Percentiles rank a stretch among this genome's conserved stretches.
phyloP scores from a whole-genome alignment of 2,113 vertebrate species.

The Ploceus nigricollis region DNA sequence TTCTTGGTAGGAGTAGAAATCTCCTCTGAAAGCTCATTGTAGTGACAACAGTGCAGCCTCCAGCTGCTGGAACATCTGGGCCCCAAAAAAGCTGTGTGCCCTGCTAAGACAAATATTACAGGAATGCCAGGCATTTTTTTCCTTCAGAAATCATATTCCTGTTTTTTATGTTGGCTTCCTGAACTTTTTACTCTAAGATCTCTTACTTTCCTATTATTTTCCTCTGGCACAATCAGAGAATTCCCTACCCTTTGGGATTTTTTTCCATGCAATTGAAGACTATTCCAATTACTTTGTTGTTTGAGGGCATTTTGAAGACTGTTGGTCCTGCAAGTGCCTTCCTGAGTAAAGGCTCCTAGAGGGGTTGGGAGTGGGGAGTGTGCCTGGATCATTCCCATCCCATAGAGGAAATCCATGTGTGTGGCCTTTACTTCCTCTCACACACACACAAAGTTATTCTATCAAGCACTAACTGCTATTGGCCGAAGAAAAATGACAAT shows the following conservation, averaged over 20 bases:
- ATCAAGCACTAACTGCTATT: background rate
- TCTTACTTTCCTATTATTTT: background rate
- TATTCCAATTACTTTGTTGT: background rate
- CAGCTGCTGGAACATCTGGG: constrained; percentile 20
- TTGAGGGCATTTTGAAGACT: background rate
- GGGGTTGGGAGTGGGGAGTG: background rate
- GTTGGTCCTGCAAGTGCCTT: background rate
- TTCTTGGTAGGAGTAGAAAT: background rate
- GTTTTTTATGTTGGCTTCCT: background rate
- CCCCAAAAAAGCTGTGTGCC: background rate
- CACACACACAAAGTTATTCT: background rate
- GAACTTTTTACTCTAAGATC: background rate
- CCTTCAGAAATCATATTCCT: background rate
- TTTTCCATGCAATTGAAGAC: background rate
- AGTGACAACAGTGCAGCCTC: background rate
- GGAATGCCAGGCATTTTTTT: background rate
- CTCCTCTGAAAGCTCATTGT: background rate
- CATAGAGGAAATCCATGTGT: background rate
- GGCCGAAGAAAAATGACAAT: background rate
- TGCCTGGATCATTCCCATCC: background rate
- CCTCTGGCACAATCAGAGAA: background rate
- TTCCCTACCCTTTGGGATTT: background rate
- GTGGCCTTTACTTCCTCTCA: background rate
- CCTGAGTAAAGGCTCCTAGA: background rate
- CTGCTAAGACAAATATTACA: background rate